Evolutionary conservation across 1,140 invertebrate species (phyloP).

Genomic region (Drosophila simulans): DNA sequence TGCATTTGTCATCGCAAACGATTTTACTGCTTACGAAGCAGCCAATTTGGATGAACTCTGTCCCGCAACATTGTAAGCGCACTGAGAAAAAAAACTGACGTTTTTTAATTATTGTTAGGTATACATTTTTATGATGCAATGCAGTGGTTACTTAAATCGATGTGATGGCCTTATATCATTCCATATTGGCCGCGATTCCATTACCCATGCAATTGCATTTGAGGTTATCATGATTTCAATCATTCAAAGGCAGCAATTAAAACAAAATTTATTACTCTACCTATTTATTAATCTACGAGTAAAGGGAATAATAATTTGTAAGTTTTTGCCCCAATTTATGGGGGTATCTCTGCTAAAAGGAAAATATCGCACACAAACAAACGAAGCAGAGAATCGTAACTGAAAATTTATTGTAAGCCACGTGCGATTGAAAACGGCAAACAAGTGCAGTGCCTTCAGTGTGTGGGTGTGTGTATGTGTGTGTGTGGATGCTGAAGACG

Average conservation of each 20-base stretch:
- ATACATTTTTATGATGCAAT: too few species aligned
- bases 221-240: too few species aligned
- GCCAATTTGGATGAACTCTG: slow-evolving; percentile 57
- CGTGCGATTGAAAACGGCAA: slow-evolving; percentile 66
- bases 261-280: too few species aligned
- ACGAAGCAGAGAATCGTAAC: slow-evolving; percentile 45
- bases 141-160: too few species aligned
- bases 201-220: too few species aligned
- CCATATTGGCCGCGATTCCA: too few species aligned
- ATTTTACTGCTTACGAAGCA: slow-evolving; percentile 61
- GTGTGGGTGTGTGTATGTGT: slow-evolving; percentile 1
- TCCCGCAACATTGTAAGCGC: neutral
- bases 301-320: too few species aligned
- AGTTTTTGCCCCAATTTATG: neutral
- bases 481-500: neutral
- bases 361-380: slow-evolving; percentile 21
- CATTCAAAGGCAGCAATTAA: too few species aligned
- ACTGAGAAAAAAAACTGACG: neutral
- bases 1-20: slow-evolving; percentile 74
- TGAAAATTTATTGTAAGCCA: slow-evolving; percentile 72
- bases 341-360: slow-evolving; percentile 30
- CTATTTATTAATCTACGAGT: too few species aligned
- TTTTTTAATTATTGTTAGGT: too few species aligned
- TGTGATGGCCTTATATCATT: neutral
- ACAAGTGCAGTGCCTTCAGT: slow-evolving; percentile 42